Conservation (phyloP, 2,797 vertebrate genomes). For the Xiphorhynchus erythropygius region DNA sequence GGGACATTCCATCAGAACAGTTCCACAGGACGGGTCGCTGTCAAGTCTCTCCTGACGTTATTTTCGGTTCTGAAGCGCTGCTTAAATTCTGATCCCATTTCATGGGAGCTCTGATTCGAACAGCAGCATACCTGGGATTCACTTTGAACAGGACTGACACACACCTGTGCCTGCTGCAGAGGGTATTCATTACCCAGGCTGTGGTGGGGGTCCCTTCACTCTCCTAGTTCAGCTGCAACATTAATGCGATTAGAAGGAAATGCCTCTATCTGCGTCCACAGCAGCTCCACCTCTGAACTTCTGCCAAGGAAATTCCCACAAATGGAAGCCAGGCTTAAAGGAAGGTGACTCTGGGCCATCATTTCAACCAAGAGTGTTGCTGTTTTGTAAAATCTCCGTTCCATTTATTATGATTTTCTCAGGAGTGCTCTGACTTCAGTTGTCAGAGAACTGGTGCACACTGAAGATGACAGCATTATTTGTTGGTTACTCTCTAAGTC, state of each 20-base stretch:
- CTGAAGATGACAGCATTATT: not conserved
- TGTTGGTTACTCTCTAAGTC: not conserved
- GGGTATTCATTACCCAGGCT: conserved; percentile 1
- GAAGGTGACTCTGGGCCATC: not conserved
- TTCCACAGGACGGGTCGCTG: not conserved
- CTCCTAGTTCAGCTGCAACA: conserved; percentile 33
- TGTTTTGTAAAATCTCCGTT: not conserved
- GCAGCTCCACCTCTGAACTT: conserved; percentile 15
- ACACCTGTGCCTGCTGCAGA: conserved; percentile 3
- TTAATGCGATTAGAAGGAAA: conserved; percentile 30
- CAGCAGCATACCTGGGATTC: not conserved
- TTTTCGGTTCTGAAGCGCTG: not conserved
- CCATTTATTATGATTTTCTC: not conserved
- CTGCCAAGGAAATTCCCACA: not conserved
- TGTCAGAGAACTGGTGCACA: not conserved
- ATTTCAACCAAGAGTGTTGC: not conserved
- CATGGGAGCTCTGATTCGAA: not conserved
- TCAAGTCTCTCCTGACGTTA: fast-evolving
- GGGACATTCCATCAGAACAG: conserved; percentile 32
- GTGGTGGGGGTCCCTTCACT: not conserved
- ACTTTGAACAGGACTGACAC: not conserved
- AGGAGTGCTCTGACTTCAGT: not conserved
- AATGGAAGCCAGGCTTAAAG: not conserved
- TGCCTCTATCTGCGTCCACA: conserved; percentile 37
- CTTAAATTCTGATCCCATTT: not conserved